These are phyloP conservation scores for Sinopyrophorus schimmeli DNA, from an alignment of 2,888 invertebrate genomes.

Conservation along the genomic window DNA sequence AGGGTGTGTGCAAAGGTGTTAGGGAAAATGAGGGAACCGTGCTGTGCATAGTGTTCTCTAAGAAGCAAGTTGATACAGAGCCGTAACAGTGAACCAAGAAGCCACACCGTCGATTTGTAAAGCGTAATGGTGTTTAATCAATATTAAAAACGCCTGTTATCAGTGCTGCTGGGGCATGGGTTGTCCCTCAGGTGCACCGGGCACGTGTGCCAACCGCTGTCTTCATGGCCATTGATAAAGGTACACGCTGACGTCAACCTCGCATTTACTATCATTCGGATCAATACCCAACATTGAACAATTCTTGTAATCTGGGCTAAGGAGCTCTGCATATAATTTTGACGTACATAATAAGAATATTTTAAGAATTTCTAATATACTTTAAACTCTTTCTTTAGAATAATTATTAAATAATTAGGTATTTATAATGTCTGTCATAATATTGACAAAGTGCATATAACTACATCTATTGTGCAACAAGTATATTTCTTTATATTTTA, in stretches of 20 bases:
- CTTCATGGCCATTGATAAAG: constrained; percentile 57
- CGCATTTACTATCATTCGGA: constrained; percentile 33
- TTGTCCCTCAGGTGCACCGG: constrained; percentile 47
- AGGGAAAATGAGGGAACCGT: constrained; percentile 37
- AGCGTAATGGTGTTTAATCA: constrained; percentile 39
- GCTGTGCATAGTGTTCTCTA: constrained; percentile 26
- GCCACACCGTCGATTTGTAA: constrained; percentile 23
- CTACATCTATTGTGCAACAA: no score
- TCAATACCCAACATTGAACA: constrained; percentile 32
- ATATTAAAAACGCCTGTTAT: constrained; percentile 33
- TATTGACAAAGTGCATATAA: no score
- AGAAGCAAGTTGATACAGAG: constrained; percentile 25
- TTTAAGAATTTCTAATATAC: no score
- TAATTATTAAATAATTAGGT: no score
- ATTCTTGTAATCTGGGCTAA: constrained; percentile 21
- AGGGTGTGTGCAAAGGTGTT: constrained; percentile 44
- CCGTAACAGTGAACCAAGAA: constrained; percentile 25
- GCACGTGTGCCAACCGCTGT: constrained; percentile 53
- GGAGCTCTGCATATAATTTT: no score
- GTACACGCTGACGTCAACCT: constrained; percentile 46
- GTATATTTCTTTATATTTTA: no score
- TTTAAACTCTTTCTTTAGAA: no score
- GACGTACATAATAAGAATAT: no score
- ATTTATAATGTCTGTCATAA: no score
- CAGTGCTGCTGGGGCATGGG: constrained; percentile 39